Conservation (phyloP, 2,113 vertebrate species). For the Sarotherodon lohbergeri region DNA sequence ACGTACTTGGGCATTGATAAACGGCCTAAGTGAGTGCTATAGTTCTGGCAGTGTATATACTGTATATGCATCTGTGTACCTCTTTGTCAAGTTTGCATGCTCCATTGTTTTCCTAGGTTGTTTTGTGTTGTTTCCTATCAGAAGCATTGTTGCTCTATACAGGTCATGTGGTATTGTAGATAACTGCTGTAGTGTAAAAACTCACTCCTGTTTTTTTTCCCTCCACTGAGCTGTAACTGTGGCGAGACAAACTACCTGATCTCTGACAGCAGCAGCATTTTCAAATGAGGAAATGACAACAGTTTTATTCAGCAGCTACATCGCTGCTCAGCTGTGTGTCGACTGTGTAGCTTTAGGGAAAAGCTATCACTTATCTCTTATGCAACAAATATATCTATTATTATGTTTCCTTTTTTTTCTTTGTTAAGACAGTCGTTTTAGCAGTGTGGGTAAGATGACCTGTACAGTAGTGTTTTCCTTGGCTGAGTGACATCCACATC, state of each 20-base stretch:
- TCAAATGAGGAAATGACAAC: neutral
- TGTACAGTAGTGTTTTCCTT: conserved; percentile 36
- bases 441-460: conserved; percentile 33
- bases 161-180: neutral
- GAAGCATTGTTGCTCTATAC: neutral
- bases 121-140: neutral
- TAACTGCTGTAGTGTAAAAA: neutral
- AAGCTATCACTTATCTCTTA: neutral
- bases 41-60: neutral
- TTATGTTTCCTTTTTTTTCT: neutral
- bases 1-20: too few relatives aligned
- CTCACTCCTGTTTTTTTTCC: neutral
- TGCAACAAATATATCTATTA: neutral
- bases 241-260: neutral
- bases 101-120: neutral
- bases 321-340: neutral
- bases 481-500: conserved; percentile 34
- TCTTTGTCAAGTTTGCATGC: neutral
- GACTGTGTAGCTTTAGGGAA: neutral
- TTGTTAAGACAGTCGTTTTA: neutral
- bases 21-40: neutral
- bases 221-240: neutral
- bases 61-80: neutral
- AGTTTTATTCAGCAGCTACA: neutral
- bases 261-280: neutral